Evolutionary conservation across 2,888 invertebrate genomes (phyloP), one percentile per base, ranked within the genome.

Genomic region (Eupithecia exiguata): DNA sequence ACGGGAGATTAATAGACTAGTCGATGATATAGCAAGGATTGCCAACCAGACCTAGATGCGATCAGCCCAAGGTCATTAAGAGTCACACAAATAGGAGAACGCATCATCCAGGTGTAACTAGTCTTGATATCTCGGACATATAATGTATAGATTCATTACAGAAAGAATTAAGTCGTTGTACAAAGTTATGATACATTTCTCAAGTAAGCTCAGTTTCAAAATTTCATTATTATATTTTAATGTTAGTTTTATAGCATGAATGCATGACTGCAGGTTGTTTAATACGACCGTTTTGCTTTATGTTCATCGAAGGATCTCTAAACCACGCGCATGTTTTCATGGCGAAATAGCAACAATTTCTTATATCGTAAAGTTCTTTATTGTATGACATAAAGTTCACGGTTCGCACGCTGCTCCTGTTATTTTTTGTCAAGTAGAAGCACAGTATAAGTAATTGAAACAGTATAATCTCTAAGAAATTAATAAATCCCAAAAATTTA

Each of bases 251-350:
- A 35, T 58, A 58, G 58, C 58, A 38, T 1, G 5, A 65, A 65
- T 36, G 36, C 63, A 65, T 35, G 63, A n/a, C 38, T 36, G 36
- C 36, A 36, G 18, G n/a, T 62, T 71, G 35, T 69, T 66, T 46
- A 65, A 69, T 71, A 65, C 25, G 40, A 43, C 7, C 66, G 25
- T 46, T 38, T 43, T 69, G 69, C 38, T 70, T 69, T 68, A 69
- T 71, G 66, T 58, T 67, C 53, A 77, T 79, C 81, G 81, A 83
- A 83, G 77, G 78, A 77, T 79, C 77, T 72, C 49, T 66, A 40
- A 46, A 63, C 66, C 70, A 69, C 74, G 75, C 76, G 58, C 74
- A 63, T 61, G 58, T 63, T 75, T 74, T 75, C 67, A 75, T 75
- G 72, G 65, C 68, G 70, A 72, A 72, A 72, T 72, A 38, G 66